Evolutionary conservation across 2,888 invertebrate species (phyloP).

Genomic region (Archips crataeganus): DNA sequence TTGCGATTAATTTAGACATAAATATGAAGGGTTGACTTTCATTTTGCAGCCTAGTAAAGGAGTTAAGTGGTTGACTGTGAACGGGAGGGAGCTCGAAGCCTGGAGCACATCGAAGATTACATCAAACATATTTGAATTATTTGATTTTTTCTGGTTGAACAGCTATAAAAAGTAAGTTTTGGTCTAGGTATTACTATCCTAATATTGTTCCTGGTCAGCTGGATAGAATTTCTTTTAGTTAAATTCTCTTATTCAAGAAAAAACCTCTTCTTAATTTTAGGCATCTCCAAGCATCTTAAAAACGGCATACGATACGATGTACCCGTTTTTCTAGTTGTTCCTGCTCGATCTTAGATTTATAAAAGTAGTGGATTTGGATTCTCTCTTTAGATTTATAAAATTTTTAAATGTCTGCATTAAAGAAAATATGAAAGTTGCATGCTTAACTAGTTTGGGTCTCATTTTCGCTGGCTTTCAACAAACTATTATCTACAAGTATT

Average conservation of each 20-base stretch:
- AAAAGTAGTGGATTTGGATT: not conserved
- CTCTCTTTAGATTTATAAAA: not conserved
- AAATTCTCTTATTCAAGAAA: not conserved
- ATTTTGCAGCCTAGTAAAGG: not conserved
- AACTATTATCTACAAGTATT: no score
- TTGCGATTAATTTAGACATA: conserved; percentile 5
- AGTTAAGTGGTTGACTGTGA: conserved; percentile 8
- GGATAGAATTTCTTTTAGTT: no score
- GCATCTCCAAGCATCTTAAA: not conserved
- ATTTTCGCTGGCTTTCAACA: no score
- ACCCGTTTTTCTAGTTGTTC: not conserved
- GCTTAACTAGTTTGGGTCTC: no score
- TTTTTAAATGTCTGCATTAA: no score
- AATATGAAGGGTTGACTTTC: conserved; percentile 1
- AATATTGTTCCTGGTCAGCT: not conserved
- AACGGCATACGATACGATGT: not conserved
- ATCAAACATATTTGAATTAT: not conserved
- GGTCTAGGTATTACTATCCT: not conserved
- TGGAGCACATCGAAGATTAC: not conserved
- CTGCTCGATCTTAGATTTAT: no score
- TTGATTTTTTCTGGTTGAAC: conserved; percentile 7
- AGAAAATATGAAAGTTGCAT: no score
- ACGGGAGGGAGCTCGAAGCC: not conserved
- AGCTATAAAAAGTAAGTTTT: conserved; percentile 23
- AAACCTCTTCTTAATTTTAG: not conserved